phyloP scores from a whole-genome alignment of 2,888 invertebrate species.

The Mechanitis mazaeus region DNA sequence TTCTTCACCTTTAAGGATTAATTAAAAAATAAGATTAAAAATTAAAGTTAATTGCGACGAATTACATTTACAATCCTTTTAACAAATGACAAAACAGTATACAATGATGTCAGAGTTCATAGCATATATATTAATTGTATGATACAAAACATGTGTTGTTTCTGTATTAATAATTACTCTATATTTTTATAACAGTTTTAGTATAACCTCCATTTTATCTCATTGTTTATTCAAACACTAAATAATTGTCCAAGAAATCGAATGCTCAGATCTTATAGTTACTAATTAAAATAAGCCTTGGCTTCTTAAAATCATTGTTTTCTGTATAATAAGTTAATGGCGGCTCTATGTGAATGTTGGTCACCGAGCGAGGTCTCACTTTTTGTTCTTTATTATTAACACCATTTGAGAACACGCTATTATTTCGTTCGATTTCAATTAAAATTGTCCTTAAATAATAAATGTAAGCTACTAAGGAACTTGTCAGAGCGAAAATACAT shows the following conservation, averaged over 20 bases:
- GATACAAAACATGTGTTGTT: neutral
- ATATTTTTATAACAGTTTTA: neutral
- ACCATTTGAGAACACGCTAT: slow-evolving; percentile 39
- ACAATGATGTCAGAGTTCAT: neutral
- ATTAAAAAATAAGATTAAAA: too few relatives aligned
- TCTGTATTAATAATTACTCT: slow-evolving; percentile 1
- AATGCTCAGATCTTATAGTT: neutral
- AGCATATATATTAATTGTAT: neutral
- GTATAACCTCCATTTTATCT: too few relatives aligned
- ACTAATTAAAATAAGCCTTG: slow-evolving; percentile 6
- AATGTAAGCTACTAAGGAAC: too few relatives aligned
- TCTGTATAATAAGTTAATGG: neutral
- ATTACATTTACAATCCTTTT: too few relatives aligned
- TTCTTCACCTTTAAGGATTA: too few relatives aligned
- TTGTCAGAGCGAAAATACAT: too few relatives aligned
- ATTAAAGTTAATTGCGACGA: too few relatives aligned
- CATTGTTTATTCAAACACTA: neutral
- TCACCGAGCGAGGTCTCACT: slow-evolving; percentile 30
- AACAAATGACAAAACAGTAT: neutral
- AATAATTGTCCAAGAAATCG: slow-evolving; percentile 1
- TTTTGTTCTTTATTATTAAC: slow-evolving; percentile 44
- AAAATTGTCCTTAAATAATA: too few relatives aligned
- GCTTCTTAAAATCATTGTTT: slow-evolving; percentile 5
- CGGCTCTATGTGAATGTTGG: slow-evolving; percentile 11
- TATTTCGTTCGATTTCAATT: slow-evolving; percentile 2